Percentiles rank a stretch among this genome's conserved stretches.
phyloP scores from a whole-genome alignment of 2,888 invertebrate genomes.

The Seira ritae region DNA sequence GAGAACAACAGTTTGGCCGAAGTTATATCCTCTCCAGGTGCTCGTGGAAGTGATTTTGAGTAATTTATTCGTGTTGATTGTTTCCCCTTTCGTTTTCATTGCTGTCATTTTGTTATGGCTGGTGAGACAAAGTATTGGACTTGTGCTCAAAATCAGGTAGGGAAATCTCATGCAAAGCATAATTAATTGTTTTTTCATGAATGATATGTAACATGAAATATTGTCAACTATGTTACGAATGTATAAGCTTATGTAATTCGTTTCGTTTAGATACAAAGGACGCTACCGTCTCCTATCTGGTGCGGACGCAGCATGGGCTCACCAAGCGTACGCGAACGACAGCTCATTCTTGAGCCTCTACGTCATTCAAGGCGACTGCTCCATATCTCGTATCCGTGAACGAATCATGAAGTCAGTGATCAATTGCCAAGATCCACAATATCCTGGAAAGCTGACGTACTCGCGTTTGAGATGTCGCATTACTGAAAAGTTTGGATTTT shows the following conservation, averaged over 20 bases:
- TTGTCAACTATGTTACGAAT: not conserved
- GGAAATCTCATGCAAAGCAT: not conserved
- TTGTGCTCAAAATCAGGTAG: conserved; percentile 46
- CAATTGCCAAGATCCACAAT: conserved; percentile 40
- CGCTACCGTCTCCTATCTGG: conserved; percentile 60
- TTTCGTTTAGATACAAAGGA: conserved; percentile 41
- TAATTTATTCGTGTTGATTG: conserved; percentile 45
- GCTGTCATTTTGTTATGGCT: conserved; percentile 41
- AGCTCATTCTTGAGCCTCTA: conserved; percentile 70
- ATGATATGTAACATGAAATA: not conserved
- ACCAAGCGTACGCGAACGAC: conserved; percentile 63
- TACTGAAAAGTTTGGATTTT: conserved; percentile 58
- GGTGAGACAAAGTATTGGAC: conserved; percentile 30
- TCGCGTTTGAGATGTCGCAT: conserved; percentile 40
- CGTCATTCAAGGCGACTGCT: conserved; percentile 69
- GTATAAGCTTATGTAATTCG: not conserved
- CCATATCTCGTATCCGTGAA: conserved; percentile 58
- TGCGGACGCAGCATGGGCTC: conserved; percentile 66
- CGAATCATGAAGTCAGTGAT: conserved; percentile 47
- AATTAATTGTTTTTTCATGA: too few species aligned
- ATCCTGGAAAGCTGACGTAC: conserved; percentile 44
- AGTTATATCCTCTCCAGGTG: conserved; percentile 48
- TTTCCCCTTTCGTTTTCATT: conserved; percentile 39
- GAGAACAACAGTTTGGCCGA: conserved; percentile 40
- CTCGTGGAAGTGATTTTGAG: conserved; percentile 48